A percentile compares a stretch with the other conserved stretches of the same genome.
phyloP scores from a whole-genome alignment of 1,140 invertebrate genomes.

The Luehdorfia chinensis region DNA sequence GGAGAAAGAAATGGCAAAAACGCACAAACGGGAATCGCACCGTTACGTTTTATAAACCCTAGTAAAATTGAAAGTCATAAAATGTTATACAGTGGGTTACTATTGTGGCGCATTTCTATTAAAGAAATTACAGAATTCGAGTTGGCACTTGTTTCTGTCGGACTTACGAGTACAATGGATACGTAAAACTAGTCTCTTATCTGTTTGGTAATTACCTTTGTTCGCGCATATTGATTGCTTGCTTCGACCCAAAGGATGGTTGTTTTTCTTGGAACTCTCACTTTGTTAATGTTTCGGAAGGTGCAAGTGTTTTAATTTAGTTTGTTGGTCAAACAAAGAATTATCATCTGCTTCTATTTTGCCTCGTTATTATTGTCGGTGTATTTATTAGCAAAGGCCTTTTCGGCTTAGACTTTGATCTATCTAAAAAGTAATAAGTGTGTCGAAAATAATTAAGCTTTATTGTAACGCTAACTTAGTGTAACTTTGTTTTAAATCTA shows the following conservation, averaged over 20 bases:
- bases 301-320: conserved; percentile 6
- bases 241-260: background rate
- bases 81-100: conserved; percentile 33
- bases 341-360: conserved; percentile 32
- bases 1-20: conserved; percentile 13
- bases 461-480: no score
- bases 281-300: background rate
- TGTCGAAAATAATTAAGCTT: no score
- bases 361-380: conserved; percentile 13
- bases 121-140: no score
- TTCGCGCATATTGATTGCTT: background rate
- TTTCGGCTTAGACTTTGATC: no score
- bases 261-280: conserved; percentile 1
- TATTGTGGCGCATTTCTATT: conserved; percentile 17
- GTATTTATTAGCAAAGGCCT: no score
- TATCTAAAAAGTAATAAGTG: no score
- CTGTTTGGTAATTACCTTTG: no score
- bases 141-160: conserved; percentile 23
- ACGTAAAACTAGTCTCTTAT: conserved; percentile 1
- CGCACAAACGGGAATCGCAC: conserved; percentile 18
- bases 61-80: conserved; percentile 26
- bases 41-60: conserved; percentile 29
- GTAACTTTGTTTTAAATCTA: no score
- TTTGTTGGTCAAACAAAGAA: conserved; percentile 40
- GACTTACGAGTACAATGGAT: conserved; percentile 14